Base-by-base conservation (phyloP, 2,888 invertebrate species). In the Miltochrista miniata region DNA sequence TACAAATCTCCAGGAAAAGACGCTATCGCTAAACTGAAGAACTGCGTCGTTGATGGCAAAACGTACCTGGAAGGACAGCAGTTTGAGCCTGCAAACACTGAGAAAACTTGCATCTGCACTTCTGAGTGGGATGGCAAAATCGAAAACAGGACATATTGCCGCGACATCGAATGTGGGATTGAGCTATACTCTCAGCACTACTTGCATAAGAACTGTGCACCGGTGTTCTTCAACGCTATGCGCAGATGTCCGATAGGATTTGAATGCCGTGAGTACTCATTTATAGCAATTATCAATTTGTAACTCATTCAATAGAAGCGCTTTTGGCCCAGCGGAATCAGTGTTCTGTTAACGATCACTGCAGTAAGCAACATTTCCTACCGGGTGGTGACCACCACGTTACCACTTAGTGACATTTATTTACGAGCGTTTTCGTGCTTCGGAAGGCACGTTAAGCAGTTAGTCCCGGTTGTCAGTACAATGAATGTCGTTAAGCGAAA, bases 211-310 rank as follows among this genome's bases (percentile, higher is more conserved):
- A 87, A 83, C 51, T 93, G 93, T 59, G 93, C 93, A 0, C 93
- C 93, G 0, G 78, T 92, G 1, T 93, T 92, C 61, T 72, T 75
- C 2, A 82, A 83, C 1, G 76, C 77, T 30, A 75, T 70, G 51
- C 64, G 77, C 7, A 82, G 83, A 45, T 93, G 93, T 48, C 93
- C 93, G 0, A 88, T 86, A 34, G 81, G 76, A 8, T 93, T 93
- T 72, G 79, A 87, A 52, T 93, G 93, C 61, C 85, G 93, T 93
- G 74, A 92, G 92, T 85, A n/a, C n/a, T n/a, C n/a, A n/a, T n/a
- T n/a, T n/a, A n/a, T n/a, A n/a, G n/a, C n/a, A n/a, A n/a, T n/a
- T n/a, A n/a, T n/a, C n/a, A n/a, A n/a, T n/a, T n/a, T n/a, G n/a
- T n/a, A n/a, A n/a, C n/a, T n/a, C n/a, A n/a, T n/a, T n/a, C n/a